A percentile compares a stretch with the other conserved stretches of the same genome.
phyloP scores from a whole-genome alignment of 1,140 invertebrate genomes.

The Mycetomoellerius zeteki region DNA sequence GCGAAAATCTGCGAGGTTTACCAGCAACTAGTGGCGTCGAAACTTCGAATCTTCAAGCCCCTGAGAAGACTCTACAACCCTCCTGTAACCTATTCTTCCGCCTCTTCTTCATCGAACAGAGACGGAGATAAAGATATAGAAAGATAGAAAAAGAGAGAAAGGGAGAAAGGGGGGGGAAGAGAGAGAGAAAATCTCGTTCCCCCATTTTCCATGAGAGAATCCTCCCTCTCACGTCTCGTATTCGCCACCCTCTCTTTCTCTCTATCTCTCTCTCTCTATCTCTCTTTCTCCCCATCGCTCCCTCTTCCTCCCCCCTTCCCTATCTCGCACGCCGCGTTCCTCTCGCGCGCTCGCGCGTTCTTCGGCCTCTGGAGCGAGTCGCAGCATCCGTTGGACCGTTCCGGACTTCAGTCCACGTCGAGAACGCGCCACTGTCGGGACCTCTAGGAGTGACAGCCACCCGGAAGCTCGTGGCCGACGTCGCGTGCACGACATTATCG shows the following conservation, averaged over 20 bases:
- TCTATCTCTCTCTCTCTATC: conserved; percentile 29
- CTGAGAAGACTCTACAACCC: conserved; percentile 30
- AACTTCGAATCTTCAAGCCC: conserved; percentile 32
- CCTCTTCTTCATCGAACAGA: conserved; percentile 66
- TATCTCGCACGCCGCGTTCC: conserved; percentile 75
- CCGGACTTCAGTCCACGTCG: conserved; percentile 85
- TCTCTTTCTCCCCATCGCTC: conserved; percentile 61
- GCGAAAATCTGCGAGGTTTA: conserved; percentile 71
- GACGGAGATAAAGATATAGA: conserved; percentile 22
- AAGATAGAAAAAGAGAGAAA: conserved; percentile 1
- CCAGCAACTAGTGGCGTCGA: conserved; percentile 81
- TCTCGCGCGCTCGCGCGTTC: conserved; percentile 78
- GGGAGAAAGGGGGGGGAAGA: not conserved
- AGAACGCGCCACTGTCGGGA: conserved; percentile 85
- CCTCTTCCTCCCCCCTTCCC: conserved; percentile 56
- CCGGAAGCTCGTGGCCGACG: conserved; percentile 49
- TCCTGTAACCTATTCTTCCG: conserved; percentile 29
- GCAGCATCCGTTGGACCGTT: conserved; percentile 83
- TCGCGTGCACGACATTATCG: conserved; percentile 38
- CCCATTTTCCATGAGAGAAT: conserved; percentile 51
- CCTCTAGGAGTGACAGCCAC: conserved; percentile 75
- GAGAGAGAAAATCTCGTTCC: conserved; percentile 30
- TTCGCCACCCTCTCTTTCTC: conserved; percentile 68
- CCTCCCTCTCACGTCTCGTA: conserved; percentile 56
- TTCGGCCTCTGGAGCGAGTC: conserved; percentile 79